Evolutionary conservation across 2,797 vertebrate genomes (phyloP).

Genomic region (Carcharodon carcharias): DNA sequence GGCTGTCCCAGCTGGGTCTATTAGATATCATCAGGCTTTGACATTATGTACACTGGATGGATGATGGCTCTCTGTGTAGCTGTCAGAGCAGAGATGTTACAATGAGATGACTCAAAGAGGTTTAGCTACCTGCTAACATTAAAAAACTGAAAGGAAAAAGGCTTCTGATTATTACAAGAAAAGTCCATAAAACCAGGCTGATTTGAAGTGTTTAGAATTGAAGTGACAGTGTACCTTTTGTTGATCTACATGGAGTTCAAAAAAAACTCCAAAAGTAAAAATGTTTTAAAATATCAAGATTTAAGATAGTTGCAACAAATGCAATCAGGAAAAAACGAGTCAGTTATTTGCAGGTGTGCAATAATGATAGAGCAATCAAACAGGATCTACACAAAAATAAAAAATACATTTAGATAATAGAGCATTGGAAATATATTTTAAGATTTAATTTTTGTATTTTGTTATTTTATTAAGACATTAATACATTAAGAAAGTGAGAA

Average conservation of each 20-base stretch:
- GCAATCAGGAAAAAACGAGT: neutral
- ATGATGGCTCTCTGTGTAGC: constrained; percentile 38
- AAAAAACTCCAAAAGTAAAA: constrained; percentile 5
- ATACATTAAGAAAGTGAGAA: neutral
- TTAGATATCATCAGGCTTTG: constrained; percentile 53
- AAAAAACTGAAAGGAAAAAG: constrained; percentile 29
- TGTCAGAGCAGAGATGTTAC: constrained; percentile 34
- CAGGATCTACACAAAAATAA: neutral
- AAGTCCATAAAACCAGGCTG: constrained; percentile 25
- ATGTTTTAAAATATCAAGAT: neutral
- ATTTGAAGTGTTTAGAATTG: constrained; percentile 32
- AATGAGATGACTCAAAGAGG: constrained; percentile 31
- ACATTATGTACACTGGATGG: constrained; percentile 40
- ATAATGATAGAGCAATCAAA: neutral
- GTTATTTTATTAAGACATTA: too few relatives aligned
- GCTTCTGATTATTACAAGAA: constrained; percentile 36
- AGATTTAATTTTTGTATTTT: neutral
- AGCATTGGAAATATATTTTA: neutral
- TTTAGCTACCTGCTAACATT: constrained; percentile 37
- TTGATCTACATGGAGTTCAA: neutral
- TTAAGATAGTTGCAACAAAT: neutral
- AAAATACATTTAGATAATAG: neutral
- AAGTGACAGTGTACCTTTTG: constrained; percentile 35
- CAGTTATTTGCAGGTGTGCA: neutral
- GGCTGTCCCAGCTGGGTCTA: constrained; percentile 59